Conservation (phyloP, 2,888 invertebrate species). For the Ophioninae sp. region DNA sequence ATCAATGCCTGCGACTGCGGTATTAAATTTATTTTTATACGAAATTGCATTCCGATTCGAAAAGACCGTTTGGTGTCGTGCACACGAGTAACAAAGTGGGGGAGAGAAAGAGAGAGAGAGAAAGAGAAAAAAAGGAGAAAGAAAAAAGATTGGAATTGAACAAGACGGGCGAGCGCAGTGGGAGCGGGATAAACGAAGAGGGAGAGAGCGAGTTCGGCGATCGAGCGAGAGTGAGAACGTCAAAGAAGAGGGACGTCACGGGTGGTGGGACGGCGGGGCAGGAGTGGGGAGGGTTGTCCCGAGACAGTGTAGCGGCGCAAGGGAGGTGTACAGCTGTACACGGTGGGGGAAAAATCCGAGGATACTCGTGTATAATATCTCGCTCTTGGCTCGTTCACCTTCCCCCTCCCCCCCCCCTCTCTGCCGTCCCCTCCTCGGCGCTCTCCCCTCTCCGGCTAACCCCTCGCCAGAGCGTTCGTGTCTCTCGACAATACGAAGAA, state of each 20-base stretch:
- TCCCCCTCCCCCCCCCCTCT: not conserved
- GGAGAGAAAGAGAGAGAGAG: conserved; percentile 28
- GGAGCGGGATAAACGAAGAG: not conserved
- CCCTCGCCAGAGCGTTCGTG: no score
- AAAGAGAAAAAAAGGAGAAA: not conserved
- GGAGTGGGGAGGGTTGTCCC: conserved; percentile 16
- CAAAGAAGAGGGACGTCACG: no score
- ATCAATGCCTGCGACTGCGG: conserved; percentile 30
- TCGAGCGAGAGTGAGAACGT: conserved; percentile 30
- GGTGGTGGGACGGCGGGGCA: no score
- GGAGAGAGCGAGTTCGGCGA: conserved; percentile 26
- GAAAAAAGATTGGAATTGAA: conserved; percentile 24
- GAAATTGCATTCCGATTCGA: conserved; percentile 58
- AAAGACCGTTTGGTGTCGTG: conserved; percentile 65
- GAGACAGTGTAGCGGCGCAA: conserved; percentile 53
- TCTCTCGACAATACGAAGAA: conserved; percentile 9
- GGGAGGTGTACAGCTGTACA: conserved; percentile 53
- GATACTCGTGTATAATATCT: conserved; percentile 39
- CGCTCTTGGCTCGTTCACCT: not conserved
- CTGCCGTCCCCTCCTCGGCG: no score
- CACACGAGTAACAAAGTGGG: conserved; percentile 1
- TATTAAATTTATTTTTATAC: conserved; percentile 49
- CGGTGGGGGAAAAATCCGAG: conserved; percentile 41
- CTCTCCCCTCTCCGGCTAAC: no score
- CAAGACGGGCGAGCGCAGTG: conserved; percentile 10